Base-by-base conservation (phyloP, 53 echinoderm and acorn worm species). In the Glandiceps talaboti region DNA sequence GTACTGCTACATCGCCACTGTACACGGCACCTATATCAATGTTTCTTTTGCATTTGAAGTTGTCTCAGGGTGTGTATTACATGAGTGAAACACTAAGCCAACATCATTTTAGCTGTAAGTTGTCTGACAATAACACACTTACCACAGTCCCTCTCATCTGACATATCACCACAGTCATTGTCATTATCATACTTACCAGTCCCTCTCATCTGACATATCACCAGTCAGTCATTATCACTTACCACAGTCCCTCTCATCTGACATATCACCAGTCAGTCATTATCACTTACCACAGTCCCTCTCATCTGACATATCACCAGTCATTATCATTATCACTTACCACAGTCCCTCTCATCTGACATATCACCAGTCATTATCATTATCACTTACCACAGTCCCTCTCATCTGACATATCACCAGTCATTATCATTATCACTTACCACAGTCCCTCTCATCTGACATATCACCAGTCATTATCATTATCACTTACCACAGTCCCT, bases 271-370 rank as follows among this genome's bases (percentile, higher is more conserved):
- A 95, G 75, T 95, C 95, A 25, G 1, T 87, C 89, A 0, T 30
- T 30, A 74, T 96, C 96, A 74, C 96, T 92, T 25, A 33, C 0
- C 92, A 45, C 64, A 0, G 76, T 78, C 77, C 28, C n/a, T 27
- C 76, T 96, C 96, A 74, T 96, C 96, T 0, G 88, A 90, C 29
- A 85, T 82, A 76, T 92, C 87, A 20, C 31, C 95, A 95, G 75
- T 95, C 95, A 25, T 81, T 30, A 1, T 87, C 89, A 0, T 30
- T 30, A 74, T 96, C 96, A 74, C 96, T 92, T 25, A 33, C 0
- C 92, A 45, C 64, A 0, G 76, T 78, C 77, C 28, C n/a, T 27
- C 76, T 96, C 96, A 74, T 96, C 96, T 0, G 88, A 90, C 29
- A 85, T 82, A 76, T 92, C 87, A 20, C 31, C 95, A 95, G 75